Conservation (phyloP, 2,113 vertebrate species). For the Oncorhynchus tshawytscha region DNA sequence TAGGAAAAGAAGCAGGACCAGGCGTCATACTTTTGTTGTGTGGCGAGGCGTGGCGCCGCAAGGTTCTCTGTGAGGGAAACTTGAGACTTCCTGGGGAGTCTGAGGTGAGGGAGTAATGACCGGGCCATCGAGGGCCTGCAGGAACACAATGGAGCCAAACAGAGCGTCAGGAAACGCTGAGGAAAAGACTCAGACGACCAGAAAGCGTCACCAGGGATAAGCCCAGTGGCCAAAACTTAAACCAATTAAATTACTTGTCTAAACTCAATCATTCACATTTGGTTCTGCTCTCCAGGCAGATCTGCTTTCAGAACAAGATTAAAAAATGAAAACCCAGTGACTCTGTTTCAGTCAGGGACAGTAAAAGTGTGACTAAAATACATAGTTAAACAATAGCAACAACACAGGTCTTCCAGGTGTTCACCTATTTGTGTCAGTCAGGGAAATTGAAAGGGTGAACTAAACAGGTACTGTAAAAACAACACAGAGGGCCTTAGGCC, state of each 20-base stretch:
- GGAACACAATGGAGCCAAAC: slow-evolving; percentile 29
- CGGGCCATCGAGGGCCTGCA: not conserved
- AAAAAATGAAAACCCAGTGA: not conserved
- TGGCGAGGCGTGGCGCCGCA: not conserved
- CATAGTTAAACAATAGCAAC: slow-evolving; percentile 16
- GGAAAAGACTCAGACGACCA: slow-evolving; percentile 8
- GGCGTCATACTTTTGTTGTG: not conserved
- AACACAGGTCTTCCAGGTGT: slow-evolving; percentile 1
- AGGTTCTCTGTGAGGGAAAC: slow-evolving; percentile 28
- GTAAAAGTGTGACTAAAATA: slow-evolving; percentile 19
- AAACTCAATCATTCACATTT: too few relatives aligned
- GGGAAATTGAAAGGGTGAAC: not conserved
- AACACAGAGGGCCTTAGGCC: not conserved
- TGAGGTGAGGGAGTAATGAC: slow-evolving; percentile 14
- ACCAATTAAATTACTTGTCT: too few relatives aligned
- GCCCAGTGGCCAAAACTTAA: too few relatives aligned
- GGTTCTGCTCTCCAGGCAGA: too few relatives aligned
- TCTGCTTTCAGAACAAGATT: too few relatives aligned
- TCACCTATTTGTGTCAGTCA: not conserved
- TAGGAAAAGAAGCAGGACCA: slow-evolving; percentile 5
- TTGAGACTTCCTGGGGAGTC: slow-evolving; percentile 23
- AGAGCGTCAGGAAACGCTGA: slow-evolving; percentile 29
- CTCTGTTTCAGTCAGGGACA: slow-evolving; percentile 22
- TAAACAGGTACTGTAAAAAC: slow-evolving; percentile 24
- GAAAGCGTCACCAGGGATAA: not conserved